Evolutionary conservation across 2,113 vertebrate species (phyloP).

Genomic region (Boleophthalmus pectinirostris): DNA sequence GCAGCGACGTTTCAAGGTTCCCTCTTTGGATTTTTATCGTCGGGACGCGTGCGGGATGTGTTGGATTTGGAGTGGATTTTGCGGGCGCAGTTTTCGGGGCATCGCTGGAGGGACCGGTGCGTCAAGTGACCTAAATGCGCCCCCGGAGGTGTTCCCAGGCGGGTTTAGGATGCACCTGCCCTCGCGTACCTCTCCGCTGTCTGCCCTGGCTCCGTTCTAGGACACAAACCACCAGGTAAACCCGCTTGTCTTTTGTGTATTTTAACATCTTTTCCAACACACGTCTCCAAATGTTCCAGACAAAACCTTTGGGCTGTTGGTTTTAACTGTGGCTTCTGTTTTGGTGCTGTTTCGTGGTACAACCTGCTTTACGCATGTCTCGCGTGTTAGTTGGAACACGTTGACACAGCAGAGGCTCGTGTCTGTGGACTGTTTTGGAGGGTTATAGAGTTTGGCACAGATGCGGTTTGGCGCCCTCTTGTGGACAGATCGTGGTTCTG

Average conservation of each 20-base stretch:
- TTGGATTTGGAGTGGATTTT: constrained; percentile 48
- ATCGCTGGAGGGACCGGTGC: constrained; percentile 73
- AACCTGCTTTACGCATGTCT: background rate
- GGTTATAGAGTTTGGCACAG: background rate
- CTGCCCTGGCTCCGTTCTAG: background rate
- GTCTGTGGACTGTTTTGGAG: constrained; percentile 15
- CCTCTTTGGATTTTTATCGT: constrained; percentile 58
- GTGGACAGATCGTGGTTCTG: constrained; percentile 47
- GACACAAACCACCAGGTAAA: constrained; percentile 45
- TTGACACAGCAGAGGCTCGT: constrained; percentile 22
- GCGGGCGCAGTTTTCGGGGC: constrained; percentile 71
- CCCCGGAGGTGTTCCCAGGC: background rate
- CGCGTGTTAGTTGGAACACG: constrained; percentile 45
- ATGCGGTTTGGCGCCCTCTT: constrained; percentile 65
- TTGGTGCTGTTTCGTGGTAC: background rate
- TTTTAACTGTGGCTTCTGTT: background rate
- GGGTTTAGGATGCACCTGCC: constrained; percentile 80
- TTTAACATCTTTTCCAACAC: background rate
- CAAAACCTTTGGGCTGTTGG: background rate
- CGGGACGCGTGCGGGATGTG: constrained; percentile 57
- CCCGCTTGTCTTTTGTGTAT: background rate
- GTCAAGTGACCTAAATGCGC: constrained; percentile 76
- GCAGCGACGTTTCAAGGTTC: constrained; percentile 69
- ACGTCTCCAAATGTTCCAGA: background rate
- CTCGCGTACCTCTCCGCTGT: background rate